Evolutionary conservation across 2,888 invertebrate genomes (phyloP).

Genomic region (Tetragnatha montana): DNA sequence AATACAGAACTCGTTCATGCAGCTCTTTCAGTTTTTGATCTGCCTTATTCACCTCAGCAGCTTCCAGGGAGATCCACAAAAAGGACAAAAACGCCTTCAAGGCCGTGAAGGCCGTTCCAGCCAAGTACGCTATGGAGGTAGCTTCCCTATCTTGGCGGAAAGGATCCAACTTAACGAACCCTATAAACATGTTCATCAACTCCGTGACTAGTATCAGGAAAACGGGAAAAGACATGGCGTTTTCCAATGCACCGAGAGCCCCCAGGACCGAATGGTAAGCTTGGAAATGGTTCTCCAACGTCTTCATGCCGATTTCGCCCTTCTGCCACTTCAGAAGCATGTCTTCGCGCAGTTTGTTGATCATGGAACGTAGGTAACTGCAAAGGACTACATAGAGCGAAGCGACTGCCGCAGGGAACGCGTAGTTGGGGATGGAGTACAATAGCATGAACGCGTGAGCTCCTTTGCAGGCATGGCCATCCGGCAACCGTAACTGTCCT

Average conservation of each 20-base stretch:
- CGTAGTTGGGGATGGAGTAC: not conserved
- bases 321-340: too few relatives aligned
- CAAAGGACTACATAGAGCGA: not conserved
- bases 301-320: not conserved
- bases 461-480: too few relatives aligned
- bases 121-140: not conserved
- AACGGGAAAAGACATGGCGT: not conserved
- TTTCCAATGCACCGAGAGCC: not conserved
- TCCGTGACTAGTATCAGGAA: not conserved
- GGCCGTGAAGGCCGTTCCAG: not conserved
- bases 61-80: not conserved
- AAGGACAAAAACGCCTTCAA: not conserved
- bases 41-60: not conserved
- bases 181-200: not conserved
- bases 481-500: not conserved
- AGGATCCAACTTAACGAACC: not conserved
- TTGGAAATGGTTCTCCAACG: not conserved
- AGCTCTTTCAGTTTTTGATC: not conserved
- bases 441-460: too few relatives aligned
- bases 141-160: not conserved
- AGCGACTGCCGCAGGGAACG: not conserved
- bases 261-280: not conserved
- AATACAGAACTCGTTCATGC: not conserved
- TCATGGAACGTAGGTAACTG: not conserved
- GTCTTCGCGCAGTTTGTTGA: not conserved